Evolutionary conservation across 2,113 vertebrate genomes (phyloP).

Genomic region (Theropithecus gelada): DNA sequence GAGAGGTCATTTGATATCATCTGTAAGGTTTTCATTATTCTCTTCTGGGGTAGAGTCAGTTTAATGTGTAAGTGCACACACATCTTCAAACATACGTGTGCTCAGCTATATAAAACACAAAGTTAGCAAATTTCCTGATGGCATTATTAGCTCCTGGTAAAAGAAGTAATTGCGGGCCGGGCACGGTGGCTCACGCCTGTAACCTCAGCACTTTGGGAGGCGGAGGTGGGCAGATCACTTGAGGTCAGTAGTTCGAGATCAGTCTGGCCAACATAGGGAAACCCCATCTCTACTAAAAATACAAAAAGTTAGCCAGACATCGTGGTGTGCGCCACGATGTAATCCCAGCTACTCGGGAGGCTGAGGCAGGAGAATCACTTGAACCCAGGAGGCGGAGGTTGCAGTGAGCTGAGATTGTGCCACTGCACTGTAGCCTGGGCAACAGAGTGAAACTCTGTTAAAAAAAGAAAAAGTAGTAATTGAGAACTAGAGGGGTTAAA

Average conservation of each 20-base stretch:
- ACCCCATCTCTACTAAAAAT: too few species aligned
- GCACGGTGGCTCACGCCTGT: neutral
- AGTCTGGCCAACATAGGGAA: neutral
- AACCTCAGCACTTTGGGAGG: neutral
- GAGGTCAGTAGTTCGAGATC: neutral
- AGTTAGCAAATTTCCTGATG: neutral
- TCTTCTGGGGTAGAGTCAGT: neutral
- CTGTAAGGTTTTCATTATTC: constrained; percentile 8
- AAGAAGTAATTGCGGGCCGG: neutral
- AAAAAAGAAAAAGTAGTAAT: neutral
- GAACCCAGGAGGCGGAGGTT: neutral
- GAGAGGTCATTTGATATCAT: constrained; percentile 14
- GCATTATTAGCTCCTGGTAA: neutral
- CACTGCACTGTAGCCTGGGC: neutral
- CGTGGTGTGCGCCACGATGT: neutral
- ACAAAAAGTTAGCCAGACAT: neutral
- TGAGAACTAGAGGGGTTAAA: neutral
- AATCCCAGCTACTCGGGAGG: neutral
- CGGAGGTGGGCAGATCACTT: neutral
- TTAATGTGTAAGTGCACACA: neutral
- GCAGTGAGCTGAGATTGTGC: neutral
- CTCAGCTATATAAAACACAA: neutral
- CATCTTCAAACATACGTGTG: neutral
- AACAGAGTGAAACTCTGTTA: neutral
- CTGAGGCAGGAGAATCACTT: neutral